These are phyloP conservation scores for Benitochromis conjunctus DNA, from an alignment of 2,113 vertebrate genomes.

Conservation along the genomic window DNA sequence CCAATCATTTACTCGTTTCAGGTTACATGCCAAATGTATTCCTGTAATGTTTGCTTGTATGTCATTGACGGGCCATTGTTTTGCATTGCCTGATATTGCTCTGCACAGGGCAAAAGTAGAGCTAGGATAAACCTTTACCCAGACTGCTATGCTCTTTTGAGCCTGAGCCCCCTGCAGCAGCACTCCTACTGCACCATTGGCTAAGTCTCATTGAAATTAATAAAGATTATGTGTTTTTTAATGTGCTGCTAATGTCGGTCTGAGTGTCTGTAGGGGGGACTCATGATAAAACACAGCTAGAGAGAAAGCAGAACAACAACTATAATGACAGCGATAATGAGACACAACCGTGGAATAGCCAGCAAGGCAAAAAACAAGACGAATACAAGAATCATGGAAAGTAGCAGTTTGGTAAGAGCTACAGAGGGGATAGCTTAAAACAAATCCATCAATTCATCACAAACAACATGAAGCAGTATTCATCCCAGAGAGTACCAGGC, in stretches of 20 bases:
- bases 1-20: neutral
- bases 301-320: neutral
- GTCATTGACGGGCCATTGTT: neutral
- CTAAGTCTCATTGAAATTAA: neutral
- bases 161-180: neutral
- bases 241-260: neutral
- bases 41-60: neutral
- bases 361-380: neutral
- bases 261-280: neutral
- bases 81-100: neutral
- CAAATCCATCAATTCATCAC: conserved; percentile 4
- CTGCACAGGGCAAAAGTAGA: neutral
- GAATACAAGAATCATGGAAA: neutral
- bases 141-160: neutral
- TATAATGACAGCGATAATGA: neutral
- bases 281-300: neutral
- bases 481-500: neutral
- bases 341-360: neutral
- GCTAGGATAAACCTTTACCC: neutral
- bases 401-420: neutral
- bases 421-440: neutral
- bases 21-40: neutral
- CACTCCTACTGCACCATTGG: neutral
- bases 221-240: neutral
- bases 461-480: neutral